Evolutionary conservation across 1,140 invertebrate genomes (phyloP).

Genomic region (Phenacoccus solenopsis): DNA sequence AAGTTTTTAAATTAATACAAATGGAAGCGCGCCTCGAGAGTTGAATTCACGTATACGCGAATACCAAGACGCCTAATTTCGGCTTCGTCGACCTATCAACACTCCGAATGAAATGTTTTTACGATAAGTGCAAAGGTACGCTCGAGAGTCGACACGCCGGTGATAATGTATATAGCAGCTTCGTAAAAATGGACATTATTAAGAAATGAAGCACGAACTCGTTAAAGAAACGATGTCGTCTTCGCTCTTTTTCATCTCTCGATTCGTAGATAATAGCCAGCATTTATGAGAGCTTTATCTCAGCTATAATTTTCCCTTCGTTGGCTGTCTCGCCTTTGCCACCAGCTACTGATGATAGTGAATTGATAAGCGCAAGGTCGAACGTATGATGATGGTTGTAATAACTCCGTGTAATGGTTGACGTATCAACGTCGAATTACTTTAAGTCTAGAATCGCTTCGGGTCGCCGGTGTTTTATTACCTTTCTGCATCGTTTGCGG

Average conservation of each 20-base stretch:
- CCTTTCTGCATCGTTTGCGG: no score
- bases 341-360: no score
- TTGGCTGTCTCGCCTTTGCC: no score
- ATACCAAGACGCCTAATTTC: not conserved
- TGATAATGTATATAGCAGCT: no score
- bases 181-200: not conserved
- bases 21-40: not conserved
- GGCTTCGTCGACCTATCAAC: not conserved
- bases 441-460: no score
- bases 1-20: not conserved
- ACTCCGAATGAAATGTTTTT: not conserved
- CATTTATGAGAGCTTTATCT: not conserved
- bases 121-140: constrained; percentile 1
- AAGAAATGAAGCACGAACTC: not conserved
- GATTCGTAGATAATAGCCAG: not conserved
- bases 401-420: no score
- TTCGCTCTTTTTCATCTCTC: not conserved
- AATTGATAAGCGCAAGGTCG: no score
- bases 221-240: not conserved
- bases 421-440: no score
- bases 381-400: no score
- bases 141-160: not conserved
- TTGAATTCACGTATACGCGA: not conserved
- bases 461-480: no score
- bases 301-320: not conserved